phyloP scores from a whole-genome alignment of 2,888 invertebrate genomes.

The Lasioglossum malachurum region DNA sequence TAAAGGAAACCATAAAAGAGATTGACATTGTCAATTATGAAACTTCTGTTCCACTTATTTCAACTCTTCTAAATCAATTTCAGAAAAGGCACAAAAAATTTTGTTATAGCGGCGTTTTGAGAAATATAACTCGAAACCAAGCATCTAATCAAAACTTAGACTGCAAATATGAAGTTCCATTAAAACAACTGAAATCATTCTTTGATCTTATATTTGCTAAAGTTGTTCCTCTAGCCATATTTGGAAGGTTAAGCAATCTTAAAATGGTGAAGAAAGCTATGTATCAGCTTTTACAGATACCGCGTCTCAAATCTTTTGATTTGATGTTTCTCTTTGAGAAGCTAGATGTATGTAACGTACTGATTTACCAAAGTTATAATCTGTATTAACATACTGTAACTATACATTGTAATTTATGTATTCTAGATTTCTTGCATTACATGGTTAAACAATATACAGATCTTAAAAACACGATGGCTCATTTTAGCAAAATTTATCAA shows the following conservation, averaged over 20 bases:
- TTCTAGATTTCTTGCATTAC: constrained; percentile 37
- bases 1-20: background rate
- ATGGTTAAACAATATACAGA: constrained; percentile 32
- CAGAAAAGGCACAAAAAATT: constrained; percentile 22
- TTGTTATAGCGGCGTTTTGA: constrained; percentile 26
- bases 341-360: constrained; percentile 38
- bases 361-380: background rate
- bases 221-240: constrained; percentile 30
- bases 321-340: constrained; percentile 25
- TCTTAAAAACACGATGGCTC: background rate
- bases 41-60: constrained; percentile 1
- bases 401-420: background rate
- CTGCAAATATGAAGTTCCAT: background rate
- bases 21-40: constrained; percentile 19
- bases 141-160: background rate
- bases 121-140: background rate
- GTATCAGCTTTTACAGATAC: background rate
- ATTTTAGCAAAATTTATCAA: constrained; percentile 33
- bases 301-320: constrained; percentile 5
- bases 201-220: constrained; percentile 40
- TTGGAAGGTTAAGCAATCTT: constrained; percentile 36
- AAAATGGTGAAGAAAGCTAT: constrained; percentile 21
- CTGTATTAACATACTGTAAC: background rate
- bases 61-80: constrained; percentile 27
- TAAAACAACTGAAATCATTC: constrained; percentile 10